Base-by-base conservation (phyloP, 2,113 vertebrate species). In the Antechinus stuartii region DNA sequence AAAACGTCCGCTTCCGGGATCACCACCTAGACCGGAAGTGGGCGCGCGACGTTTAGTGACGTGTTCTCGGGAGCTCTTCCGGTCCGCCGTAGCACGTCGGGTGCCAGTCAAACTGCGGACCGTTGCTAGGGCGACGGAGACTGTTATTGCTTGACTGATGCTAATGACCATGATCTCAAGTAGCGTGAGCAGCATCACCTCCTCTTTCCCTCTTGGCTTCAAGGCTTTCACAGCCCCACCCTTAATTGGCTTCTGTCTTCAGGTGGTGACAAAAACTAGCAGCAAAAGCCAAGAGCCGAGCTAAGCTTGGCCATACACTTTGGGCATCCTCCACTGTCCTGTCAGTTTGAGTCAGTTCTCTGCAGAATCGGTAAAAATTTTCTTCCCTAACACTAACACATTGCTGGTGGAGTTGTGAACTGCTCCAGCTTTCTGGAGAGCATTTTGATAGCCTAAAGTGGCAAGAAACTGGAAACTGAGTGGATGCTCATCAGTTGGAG, bases 21-120 rank as follows among this genome's bases (percentile, higher is more conserved):
- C n/a, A 42, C 35, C 68, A 35, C 19, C 19, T 19, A 23, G 35
- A 5, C 94, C 94, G 96, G 97, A 97, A 97, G 89, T 92, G 46
- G 35, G 25, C 26, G 0, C 35, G 3, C 12, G 8, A 19, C n/a
- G 19, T 26, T 84, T 22, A 19, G 68, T 84, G 68, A 84, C 68
- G n/a, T 23, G n/a, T 1, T 8, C n/a, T 35, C 6, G 68, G 19
- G 16, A n/a, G 16, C 22, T 25, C 10, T 50, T 30, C 47, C 1
- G 26, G 47, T 26, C 42, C 24, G 0, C 24, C 11, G 1, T 16
- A 27, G 55, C 5, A 1, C 1, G 91, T 7, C 49, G 55, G 3
- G 3, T 11, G 8, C 5, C 19, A 0, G 61, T 1, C 49, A 0
- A 11, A 52, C 25, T 5, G 0, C 19, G 19, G n/a, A 5, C 30